Base-by-base conservation (phyloP, 2,888 invertebrate genomes). In the Philopedon plagiatum region DNA sequence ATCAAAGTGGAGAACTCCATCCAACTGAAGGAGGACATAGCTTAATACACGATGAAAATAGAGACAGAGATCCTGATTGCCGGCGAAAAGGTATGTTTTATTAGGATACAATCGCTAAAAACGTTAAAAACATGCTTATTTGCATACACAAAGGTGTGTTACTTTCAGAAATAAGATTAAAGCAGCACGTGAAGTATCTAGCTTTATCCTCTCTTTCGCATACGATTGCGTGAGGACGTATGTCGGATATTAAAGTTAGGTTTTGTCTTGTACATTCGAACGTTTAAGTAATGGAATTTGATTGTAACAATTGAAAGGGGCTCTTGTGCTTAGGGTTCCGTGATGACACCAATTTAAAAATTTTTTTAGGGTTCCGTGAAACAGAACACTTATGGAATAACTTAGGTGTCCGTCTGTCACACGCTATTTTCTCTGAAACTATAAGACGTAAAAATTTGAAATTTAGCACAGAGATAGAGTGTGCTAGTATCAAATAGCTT, bases 1-100 rank as follows among this genome's bases (percentile, higher is more conserved):
- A 73, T 34, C 51, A 54, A 21, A 19, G 63, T 19, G 34, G 21
- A 0, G 70, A 70, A 56, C 44, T 46, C 2, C 61, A 62, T 1
- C n/a, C 19, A 1, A 19, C 13, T 8, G 63, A 58, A 29, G 41
- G 19, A 2, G 49, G 29, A n/a, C 18, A 18, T 4, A 51, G 19
- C 23, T 34, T 57, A 1, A 21, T 13, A n/a, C 65, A 64, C 13
- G 69, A 69, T 19, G 49, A 34, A 19, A 70, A 54, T 23, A 41
- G 9, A n/a, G 68, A 73, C 15, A 64, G 68, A 34, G 73, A 73
- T 29, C 73, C 73, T 0, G 73, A 73, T 32, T 73, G 73, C 26
- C 60, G 58, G 26, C 69, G 73, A 8, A 70, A 44, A 70, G 73
- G 73, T 73, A 26, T 41, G 46, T 66, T 37, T 29, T 15, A 29